Base-by-base conservation (phyloP, 2,888 invertebrate genomes). In the Troides aeacus region DNA sequence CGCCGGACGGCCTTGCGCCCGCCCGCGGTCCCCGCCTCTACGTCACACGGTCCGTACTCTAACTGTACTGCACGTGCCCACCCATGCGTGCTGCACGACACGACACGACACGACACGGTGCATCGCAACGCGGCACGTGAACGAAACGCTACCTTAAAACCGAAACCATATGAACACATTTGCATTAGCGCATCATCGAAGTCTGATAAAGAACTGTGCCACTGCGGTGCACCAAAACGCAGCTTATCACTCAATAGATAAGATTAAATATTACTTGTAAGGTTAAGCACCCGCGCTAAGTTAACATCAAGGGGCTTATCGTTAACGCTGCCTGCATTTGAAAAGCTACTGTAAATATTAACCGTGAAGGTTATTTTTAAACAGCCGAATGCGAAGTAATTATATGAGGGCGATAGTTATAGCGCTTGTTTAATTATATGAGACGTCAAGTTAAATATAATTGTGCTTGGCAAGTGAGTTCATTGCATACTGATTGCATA, bases 1-100 rank as follows among this genome's bases (percentile, higher is more conserved):
- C 64, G 58, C 53, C 57, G 50, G 66, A 65, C 68, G 71, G 66
- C 66, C 65, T 69, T 69, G 69, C 62, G 63, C 66, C 65, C 36
- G 36, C 60, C 62, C 61, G 56, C 56, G 64, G 58, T 50, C 39
- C 6, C n/a, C 15, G 17, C 18, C 50, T 7, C 67, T 68, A 67
- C 70, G 70, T 71, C 70, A 70, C 64, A 10, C 42, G 64, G 63
- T 46, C 70, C 70, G 70, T 67, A 67, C 70, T 39, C 36, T 74
- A 74, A 74, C 74, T 74, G 74, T 74, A 74, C 68, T 61, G 60
- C 74, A 74, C 74, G 74, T 74, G 74, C 46, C 56, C 71, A 62
- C 21, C 68, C 64, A 42, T 68, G 71, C 64, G 64, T 62, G 59
- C 53, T 15, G 36, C 18, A 21, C 62, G 65, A 56, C 39, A 39